phyloP scores from a whole-genome alignment of 1,140 invertebrate genomes.

The Cydia strobilella region DNA sequence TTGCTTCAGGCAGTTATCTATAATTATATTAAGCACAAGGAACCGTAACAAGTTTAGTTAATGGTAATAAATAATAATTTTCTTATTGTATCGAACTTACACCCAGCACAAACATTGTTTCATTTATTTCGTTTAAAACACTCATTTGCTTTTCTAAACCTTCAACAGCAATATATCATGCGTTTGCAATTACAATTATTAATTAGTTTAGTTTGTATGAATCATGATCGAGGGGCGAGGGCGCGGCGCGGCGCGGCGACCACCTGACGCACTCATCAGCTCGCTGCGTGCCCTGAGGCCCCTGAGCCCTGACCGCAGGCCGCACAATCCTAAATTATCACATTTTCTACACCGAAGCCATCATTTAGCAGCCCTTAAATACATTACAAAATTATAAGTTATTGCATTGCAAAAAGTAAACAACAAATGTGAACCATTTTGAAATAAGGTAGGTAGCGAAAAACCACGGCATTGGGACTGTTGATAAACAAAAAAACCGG shows the following conservation, averaged over 20 bases:
- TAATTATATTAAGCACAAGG: no score
- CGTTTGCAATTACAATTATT: constrained; percentile 22
- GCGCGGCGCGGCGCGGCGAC: constrained; percentile 41
- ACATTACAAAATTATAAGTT: not conserved
- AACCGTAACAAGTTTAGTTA: no score
- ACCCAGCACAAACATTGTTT: not conserved
- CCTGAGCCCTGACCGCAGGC: constrained; percentile 46
- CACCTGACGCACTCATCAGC: constrained; percentile 50
- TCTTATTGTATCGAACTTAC: not conserved
- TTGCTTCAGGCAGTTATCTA: no score
- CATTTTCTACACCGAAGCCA: constrained; percentile 1
- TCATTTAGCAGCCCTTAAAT: constrained; percentile 19
- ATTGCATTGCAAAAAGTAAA: not conserved
- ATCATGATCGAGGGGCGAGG: constrained; percentile 24
- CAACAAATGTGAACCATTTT: not conserved
- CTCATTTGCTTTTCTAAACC: not conserved
- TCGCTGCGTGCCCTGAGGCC: constrained; percentile 39
- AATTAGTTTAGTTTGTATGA: constrained; percentile 41
- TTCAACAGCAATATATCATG: not conserved
- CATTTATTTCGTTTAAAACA: not conserved
- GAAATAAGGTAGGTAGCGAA: no score
- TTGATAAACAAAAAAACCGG: no score
- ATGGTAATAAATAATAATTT: no score
- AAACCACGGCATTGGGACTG: no score
- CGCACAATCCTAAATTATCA: constrained; percentile 30